Base-by-base conservation (phyloP, 2,797 vertebrate species). In the Heliangelus exortis region DNA sequence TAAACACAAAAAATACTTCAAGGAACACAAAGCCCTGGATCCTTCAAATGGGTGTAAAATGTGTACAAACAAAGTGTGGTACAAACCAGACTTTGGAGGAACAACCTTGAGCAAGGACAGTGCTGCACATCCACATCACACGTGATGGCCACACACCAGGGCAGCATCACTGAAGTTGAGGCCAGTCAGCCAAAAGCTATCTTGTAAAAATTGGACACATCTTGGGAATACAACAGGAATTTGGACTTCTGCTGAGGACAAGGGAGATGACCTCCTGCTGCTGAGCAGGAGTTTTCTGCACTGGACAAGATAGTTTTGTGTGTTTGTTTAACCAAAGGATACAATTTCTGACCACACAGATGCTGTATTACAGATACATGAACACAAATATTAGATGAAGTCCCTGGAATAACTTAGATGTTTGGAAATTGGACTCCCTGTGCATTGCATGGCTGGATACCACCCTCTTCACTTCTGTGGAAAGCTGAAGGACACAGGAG, bases 91-190 rank as follows among this genome's bases (percentile, higher is more conserved):
- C 10, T 69, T 13, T 29, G 22, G 18, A 93, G 53, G 54, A 89
- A 45, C 20, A 59, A 25, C 41, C 26, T 73, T 0, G 0, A 74
- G 67, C 0, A 2, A 79, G 21, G 61, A 12, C 0, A 10, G 54
- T 59, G 41, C 41, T 20, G 31, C 39, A 45, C 1, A 4, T 51
- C 59, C 59, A 62, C 34, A 18, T 2, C 6, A 6, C 53, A 36
- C 33, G 3, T 4, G 41, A 34, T 2, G 5, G 77, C 3, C 54
- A 48, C 33, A 54, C 59, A 11, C 22, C 4, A 12, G 20, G 15
- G 25, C 18, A 39, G 8, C 10, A 45, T 2, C 17, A 6, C 0
- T 2, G 19, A 57, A 20, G 3, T 36, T 71, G 3, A 22, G 26
- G 33, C 5, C 51, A 48, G 10, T 14, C 23, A 58, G 43, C 10